Evolutionary conservation across 2,888 invertebrate species (phyloP).

Genomic region (Diabrotica balteata): DNA sequence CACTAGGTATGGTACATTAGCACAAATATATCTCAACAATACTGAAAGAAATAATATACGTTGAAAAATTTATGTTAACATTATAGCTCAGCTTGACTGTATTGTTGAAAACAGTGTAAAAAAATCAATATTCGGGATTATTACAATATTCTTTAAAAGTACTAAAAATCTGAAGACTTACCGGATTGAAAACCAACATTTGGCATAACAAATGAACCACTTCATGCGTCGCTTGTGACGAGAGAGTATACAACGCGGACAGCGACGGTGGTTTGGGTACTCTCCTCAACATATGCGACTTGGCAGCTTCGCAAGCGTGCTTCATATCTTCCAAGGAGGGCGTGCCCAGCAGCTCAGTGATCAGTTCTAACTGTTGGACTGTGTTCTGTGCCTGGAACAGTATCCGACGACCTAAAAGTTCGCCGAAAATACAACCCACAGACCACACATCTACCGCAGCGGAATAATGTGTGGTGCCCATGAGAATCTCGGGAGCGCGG

Average conservation of each 20-base stretch:
- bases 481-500: conserved; percentile 97
- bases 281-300: conserved; percentile 87
- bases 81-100: too few species aligned
- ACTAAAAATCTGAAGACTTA: conserved; percentile 61
- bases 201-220: conserved; percentile 96
- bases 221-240: conserved; percentile 92
- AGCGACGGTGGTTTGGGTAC: conserved; percentile 89
- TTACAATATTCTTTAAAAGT: too few species aligned
- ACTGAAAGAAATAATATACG: too few species aligned
- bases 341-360: conserved; percentile 96
- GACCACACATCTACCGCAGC: conserved; percentile 99
- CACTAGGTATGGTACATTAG: too few species aligned
- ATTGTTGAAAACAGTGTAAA: too few species aligned
- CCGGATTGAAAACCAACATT: conserved; percentile 98
- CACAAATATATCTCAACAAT: too few species aligned
- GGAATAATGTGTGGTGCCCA: conserved; percentile 98
- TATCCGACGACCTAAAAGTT: conserved; percentile 92
- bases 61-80: too few species aligned
- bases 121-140: too few species aligned
- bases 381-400: conserved; percentile 98
- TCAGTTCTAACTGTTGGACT: conserved; percentile 95
- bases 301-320: conserved; percentile 95
- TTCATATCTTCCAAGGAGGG: conserved; percentile 96
- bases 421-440: conserved; percentile 99
- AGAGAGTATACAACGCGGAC: conserved; percentile 88